Percentiles rank a stretch among this genome's conserved stretches.
Evolutionary conservation across 2,113 vertebrate genomes (phyloP).

Genomic region (Strix uralensis): DNA sequence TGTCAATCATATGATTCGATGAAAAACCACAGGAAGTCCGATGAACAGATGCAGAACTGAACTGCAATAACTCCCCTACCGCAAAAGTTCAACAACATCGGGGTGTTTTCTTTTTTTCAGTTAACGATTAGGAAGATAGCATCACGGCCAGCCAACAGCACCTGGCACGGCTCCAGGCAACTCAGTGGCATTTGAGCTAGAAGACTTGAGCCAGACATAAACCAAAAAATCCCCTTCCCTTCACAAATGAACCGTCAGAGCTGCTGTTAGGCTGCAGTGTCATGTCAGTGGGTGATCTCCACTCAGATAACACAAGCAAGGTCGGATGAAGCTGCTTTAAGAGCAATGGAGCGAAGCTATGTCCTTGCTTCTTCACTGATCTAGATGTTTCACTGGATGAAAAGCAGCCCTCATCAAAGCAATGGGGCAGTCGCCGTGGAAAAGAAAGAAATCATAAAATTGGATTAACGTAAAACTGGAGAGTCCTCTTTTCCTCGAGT

Average conservation of each 20-base stretch:
- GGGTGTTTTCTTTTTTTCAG: not conserved
- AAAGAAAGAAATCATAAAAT: not conserved
- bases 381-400: not conserved
- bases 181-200: not conserved
- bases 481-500: not conserved
- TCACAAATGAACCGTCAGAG: not conserved
- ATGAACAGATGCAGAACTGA: constrained; percentile 66
- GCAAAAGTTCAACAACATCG: constrained; percentile 20
- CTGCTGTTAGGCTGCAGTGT: not conserved
- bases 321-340: not conserved
- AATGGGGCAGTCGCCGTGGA: not conserved
- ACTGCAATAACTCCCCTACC: constrained; percentile 45
- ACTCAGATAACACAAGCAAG: not conserved
- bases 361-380: not conserved
- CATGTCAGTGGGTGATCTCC: not conserved
- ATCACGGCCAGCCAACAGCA: not conserved
- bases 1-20: constrained; percentile 65
- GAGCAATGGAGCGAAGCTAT: not conserved
- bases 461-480: not conserved
- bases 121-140: constrained; percentile 40
- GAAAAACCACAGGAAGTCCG: constrained; percentile 77
- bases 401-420: not conserved
- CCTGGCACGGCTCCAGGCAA: constrained; percentile 21
- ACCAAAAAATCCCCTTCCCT: not conserved
- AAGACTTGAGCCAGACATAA: not conserved